Base-by-base conservation (phyloP, 2,113 vertebrate species). In the Mus musculus region DNA sequence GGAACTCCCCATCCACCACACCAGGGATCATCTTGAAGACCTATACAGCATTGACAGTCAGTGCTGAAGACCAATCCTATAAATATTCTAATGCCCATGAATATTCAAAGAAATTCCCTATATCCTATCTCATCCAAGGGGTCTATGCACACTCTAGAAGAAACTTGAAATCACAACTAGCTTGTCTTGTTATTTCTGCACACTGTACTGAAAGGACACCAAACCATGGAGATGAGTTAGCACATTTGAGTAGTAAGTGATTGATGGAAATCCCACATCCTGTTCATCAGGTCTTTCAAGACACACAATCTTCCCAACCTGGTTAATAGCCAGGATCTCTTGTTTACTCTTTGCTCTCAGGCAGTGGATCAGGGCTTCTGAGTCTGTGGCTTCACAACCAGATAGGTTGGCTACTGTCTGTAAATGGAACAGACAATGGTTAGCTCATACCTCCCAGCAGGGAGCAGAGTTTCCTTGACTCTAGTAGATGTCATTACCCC, bases 1-100 rank as follows among this genome's bases (percentile, higher is more conserved):
- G 93, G 97, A 99, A 99, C 42, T 81, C 67, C 0, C 98, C 98
- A 16, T 99, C 99, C 52, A 99, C 98, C 1, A 97, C 97, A 5
- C 93, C 97, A 1, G 98, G 91, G 56, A 97, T 97, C 3, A 72
- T 0, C 7, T 2, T 30, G 52, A 95, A 72, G 24, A 7, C 26
- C 94, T 96, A 49, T 56, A 4, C 28, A 11, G 8, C 8, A 49
- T 65, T 42, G 17, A 76, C 49, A 5, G 13, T 82, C 54, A 91
- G 13, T 42, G 4, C 42, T 16, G 1, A 88, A 88, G 54, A 42
- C 72, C 1, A 69, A 63, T 33, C 24, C 4, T 39, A 30, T 10
- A 76, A 42, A 81, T 28, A 36, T 88, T 93, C 80, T 63, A 30
- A 90, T 73, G 28, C 3, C 59, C n/a, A 59, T 80, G 10, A 39